These are phyloP conservation scores for Brachyrhaphis roseni DNA, from an alignment of 2,797 vertebrate species.

Conservation along the genomic window DNA sequence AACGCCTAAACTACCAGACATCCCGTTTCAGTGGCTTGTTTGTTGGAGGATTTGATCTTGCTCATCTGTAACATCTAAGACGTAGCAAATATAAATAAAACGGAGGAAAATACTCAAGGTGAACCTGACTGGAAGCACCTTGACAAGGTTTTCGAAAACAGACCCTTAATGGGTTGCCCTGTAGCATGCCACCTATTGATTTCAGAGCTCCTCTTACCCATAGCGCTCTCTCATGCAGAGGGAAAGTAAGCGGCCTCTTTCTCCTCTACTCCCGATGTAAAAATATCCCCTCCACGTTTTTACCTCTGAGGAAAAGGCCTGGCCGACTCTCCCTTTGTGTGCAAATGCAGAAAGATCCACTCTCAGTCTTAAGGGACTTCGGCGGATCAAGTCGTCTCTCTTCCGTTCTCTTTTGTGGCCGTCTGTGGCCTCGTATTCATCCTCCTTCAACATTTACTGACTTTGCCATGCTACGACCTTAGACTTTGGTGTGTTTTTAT, in stretches of 20 bases:
- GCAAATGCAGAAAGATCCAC: constrained; percentile 16
- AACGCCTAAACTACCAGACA: constrained; percentile 6
- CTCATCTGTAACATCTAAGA: constrained; percentile 10
- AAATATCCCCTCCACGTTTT: constrained; percentile 26
- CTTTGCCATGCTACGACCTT: neutral
- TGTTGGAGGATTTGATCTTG: constrained; percentile 11
- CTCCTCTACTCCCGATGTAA: constrained; percentile 31
- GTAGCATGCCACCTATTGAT: constrained; percentile 46
- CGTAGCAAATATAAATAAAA: neutral
- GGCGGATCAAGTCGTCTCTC: neutral
- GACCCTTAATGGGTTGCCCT: constrained; percentile 15
- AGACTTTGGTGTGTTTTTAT: neutral
- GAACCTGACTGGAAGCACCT: constrained; percentile 21
- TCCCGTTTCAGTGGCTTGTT: constrained; percentile 13
- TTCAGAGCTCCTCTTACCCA: constrained; percentile 54
- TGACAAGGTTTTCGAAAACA: constrained; percentile 24
- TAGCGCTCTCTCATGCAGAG: constrained; percentile 19
- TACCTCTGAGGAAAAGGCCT: constrained; percentile 9
- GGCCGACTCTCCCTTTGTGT: constrained; percentile 22
- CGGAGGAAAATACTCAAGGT: neutral
- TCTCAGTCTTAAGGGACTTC: constrained; percentile 3
- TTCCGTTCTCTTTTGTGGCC: neutral
- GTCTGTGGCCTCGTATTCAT: constrained; percentile 6
- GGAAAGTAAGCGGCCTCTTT: constrained; percentile 23
- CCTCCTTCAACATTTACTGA: neutral